A percentile compares a stretch with the other conserved stretches of the same genome.
These are phyloP conservation scores for Cottus gobio DNA, from an alignment of 2,113 vertebrate species.

Conservation along the genomic window DNA sequence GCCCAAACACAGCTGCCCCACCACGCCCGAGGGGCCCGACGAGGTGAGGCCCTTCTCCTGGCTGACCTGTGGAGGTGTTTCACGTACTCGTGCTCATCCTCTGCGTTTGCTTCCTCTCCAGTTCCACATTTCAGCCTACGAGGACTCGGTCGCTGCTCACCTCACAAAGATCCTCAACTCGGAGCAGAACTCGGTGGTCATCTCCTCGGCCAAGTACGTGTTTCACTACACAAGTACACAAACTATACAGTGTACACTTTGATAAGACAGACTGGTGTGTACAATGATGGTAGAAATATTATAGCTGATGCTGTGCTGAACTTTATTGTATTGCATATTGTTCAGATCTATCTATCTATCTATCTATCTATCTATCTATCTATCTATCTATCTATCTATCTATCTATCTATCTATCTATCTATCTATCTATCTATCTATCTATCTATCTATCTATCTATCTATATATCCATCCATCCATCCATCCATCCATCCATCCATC, in stretches of 20 bases:
- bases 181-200: constrained; percentile 94
- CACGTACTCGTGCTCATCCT: no score
- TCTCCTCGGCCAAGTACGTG: constrained; percentile 96
- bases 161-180: constrained; percentile 98
- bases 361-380: no score
- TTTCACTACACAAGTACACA: not conserved
- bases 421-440: no score
- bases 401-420: no score
- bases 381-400: no score
- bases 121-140: constrained; percentile 94
- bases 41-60: no score
- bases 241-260: no score
- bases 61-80: no score
- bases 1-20: constrained; percentile 89
- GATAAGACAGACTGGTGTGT: no score
- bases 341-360: not conserved
- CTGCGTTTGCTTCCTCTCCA: constrained; percentile 35
- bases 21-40: constrained; percentile 88
- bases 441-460: not conserved
- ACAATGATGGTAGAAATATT: not conserved
- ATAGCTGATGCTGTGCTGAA: not conserved
- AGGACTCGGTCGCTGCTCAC: constrained; percentile 94
- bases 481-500: no score
- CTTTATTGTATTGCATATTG: not conserved
- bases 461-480: no score